Evolutionary conservation across 2,888 invertebrate species (phyloP), one percentile per base, ranked within the genome.

Genomic region (Metacarcinus magister): DNA sequence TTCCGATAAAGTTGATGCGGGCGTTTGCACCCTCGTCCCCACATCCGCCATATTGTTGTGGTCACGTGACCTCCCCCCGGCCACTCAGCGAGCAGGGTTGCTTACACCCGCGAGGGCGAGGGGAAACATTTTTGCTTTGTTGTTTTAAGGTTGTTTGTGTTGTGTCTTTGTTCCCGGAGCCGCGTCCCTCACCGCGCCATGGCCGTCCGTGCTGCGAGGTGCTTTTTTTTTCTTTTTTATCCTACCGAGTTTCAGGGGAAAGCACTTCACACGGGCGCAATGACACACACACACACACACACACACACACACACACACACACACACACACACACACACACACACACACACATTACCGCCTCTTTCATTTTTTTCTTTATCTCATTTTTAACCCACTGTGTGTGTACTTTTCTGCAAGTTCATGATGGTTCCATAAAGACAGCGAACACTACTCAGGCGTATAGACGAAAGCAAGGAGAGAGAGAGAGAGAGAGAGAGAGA

Each of bases 1-100:
- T 95, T 95, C 82, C 95, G 95, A 95, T 95, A 95, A 95, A 95
- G 95, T 95, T 94, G 95, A 95, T 95, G 95, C n/a, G 95, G 92
- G 95, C 95, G 95, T 95, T 95, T 95, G 75, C 95, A 92, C 95
- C 95, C 95, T 95, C 91, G 95, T 95, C 95, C 48, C 92, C 46
- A 75, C 95, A 90, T 92, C 95, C 95, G 95, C 95, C 95, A 95
- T 95, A 95, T 95, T 95, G 95, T 95, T 48, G 87, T 89, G 95
- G 95, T 67, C 95, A 95, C 95, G 95, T 95, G 95, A 92, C 91
- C 92, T 95, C 95, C 95, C 95, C 92, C 44, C 75, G 92, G 92
- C 94, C 94, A 94, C 94, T 94, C 94, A 94, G 60, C 89, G 54
- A 89, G 90, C 94, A 89, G 94, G 94, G 94, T 94, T 94, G 94